Percentiles rank a stretch among this genome's conserved stretches.
Evolutionary conservation across 2,113 vertebrate genomes (phyloP).

Genomic region (Cavia aperea): DNA sequence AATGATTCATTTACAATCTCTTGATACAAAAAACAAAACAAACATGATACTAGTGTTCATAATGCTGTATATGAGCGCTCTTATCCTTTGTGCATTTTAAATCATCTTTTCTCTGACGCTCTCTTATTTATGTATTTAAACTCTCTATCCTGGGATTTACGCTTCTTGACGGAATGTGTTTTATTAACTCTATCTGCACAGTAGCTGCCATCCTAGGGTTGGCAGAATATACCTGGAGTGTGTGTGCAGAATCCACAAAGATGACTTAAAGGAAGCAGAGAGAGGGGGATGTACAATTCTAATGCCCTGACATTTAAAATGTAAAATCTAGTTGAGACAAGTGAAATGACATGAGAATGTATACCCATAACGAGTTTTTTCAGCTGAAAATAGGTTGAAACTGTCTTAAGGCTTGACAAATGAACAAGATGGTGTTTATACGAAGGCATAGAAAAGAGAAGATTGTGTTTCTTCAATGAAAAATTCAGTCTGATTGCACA

Average conservation of each 20-base stretch:
- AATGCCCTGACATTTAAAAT: neutral
- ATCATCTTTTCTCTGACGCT: neutral
- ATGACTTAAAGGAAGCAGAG: neutral
- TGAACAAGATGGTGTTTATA: neutral
- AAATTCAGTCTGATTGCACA: conserved; percentile 34
- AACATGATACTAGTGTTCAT: neutral
- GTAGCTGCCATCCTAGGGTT: neutral
- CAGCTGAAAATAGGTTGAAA: neutral
- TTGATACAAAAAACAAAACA: neutral
- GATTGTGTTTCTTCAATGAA: conserved; percentile 43
- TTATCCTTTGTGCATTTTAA: neutral
- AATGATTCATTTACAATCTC: neutral
- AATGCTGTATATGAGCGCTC: neutral
- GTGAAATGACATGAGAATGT: neutral
- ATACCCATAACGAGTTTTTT: neutral
- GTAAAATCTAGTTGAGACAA: neutral
- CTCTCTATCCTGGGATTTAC: neutral
- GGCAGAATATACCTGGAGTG: neutral
- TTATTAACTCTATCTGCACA: neutral
- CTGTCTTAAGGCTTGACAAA: neutral
- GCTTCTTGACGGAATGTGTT: neutral
- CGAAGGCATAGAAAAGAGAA: neutral
- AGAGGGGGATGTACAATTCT: neutral
- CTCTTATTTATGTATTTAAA: neutral
- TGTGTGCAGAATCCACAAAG: neutral